Evolutionary conservation across 2,113 vertebrate species (phyloP), one percentile per base, ranked within the genome.

Genomic region (Murina feae): DNA sequence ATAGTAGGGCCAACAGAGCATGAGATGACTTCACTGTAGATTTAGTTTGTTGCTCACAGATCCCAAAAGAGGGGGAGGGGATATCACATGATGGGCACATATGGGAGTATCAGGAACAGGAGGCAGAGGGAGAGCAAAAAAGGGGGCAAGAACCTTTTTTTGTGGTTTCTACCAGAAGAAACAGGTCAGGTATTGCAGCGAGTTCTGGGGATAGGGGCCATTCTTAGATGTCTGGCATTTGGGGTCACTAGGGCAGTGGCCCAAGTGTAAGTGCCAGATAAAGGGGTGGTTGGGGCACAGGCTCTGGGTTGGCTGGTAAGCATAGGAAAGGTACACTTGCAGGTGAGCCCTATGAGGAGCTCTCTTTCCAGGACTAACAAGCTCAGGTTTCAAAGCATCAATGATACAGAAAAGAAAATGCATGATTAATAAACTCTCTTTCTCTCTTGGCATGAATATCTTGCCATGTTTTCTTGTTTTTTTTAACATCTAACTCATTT

Each of bases 41-140:
- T 18, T 18, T 5, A 28, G 10, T n/a, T 49, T 28, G 7, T 53
- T 35, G 11, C 18, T 92, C 23, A 39, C 28, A 39, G 55, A 8
- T 42, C 9, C 28, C 51, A 28, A 23, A n/a, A 65, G 7, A 5
- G 5, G 28, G 16, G 72, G 23, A 4, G 6, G 18, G n/a, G 5
- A 13, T 28, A 32, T 0, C 1, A 21, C 5, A 9, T 9, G 21
- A 21, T 1, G 9, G 55, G 69, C 10, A 20, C 30, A 2, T 4
- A 3, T 13, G 58, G 17, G 78, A 79, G n/a, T 18, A 16, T 32
- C 32, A 39, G 53, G 14, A 4, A 32, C 12, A 37, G 37, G 53
- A 42, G 35, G 76, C 75, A 88, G 53, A 30, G 28, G n/a, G 5
- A 21, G 16, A 6, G 4, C 32, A 35, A 18, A 5, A n/a, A 17